These are phyloP conservation scores for Osmerus eperlanus DNA, from an alignment of 2,113 vertebrate species.

Conservation along the genomic window DNA sequence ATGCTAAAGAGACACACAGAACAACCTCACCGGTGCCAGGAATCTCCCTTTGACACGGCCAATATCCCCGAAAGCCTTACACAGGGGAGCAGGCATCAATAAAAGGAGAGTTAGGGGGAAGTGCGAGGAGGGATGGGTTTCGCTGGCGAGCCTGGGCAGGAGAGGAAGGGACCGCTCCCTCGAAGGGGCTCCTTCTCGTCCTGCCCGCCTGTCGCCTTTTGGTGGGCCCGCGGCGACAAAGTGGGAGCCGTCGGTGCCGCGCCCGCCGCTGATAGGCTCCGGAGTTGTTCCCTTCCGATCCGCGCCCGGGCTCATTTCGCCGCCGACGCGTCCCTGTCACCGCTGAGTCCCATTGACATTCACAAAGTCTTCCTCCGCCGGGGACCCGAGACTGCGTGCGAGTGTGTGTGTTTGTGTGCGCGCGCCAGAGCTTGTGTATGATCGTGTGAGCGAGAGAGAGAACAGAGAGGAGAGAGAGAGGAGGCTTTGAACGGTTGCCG, in stretches of 20 bases:
- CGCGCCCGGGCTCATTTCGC: constrained; percentile 50
- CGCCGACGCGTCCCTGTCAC: constrained; percentile 58
- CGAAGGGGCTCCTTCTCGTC: constrained; percentile 24
- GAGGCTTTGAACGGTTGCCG: too few relatives aligned
- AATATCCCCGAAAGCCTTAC: constrained; percentile 53
- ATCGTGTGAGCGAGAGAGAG: background rate
- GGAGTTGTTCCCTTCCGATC: constrained; percentile 57
- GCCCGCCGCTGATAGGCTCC: constrained; percentile 58
- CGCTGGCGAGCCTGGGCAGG: constrained; percentile 16
- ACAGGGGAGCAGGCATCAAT: constrained; percentile 48
- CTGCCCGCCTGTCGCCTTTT: constrained; percentile 33
- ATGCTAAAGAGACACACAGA: constrained; percentile 40
- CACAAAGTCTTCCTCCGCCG: constrained; percentile 55
- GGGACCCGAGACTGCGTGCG: constrained; percentile 19
- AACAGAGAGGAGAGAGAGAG: background rate
- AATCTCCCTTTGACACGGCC: constrained; percentile 54
- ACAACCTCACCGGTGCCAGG: constrained; percentile 42
- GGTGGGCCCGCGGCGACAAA: constrained; percentile 45
- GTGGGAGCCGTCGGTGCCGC: constrained; percentile 46
- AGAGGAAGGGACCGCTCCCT: constrained; percentile 23
- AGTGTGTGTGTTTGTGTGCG: background rate
- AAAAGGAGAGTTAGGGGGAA: constrained; percentile 27
- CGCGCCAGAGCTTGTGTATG: background rate
- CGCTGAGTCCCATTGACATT: constrained; percentile 59
- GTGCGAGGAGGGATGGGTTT: constrained; percentile 28